Conservation (phyloP, 2,888 invertebrate species). For the Apodemia duryi region DNA sequence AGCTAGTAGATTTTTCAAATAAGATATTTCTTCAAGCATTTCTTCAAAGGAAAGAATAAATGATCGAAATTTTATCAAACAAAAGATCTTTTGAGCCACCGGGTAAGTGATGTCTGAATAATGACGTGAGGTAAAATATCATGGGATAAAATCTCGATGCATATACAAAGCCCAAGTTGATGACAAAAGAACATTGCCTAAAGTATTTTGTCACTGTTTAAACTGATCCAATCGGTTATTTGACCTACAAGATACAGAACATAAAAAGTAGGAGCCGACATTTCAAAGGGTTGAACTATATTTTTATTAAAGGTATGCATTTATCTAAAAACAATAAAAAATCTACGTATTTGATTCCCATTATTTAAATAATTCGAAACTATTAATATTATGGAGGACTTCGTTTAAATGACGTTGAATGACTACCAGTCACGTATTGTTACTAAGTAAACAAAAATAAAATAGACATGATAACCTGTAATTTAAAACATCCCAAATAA, state of each 20-base stretch:
- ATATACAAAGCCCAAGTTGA: slow-evolving; percentile 53
- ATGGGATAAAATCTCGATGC: slow-evolving; percentile 61
- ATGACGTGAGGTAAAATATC: slow-evolving; percentile 73
- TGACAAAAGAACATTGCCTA: slow-evolving; percentile 65
- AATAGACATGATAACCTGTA: slow-evolving; percentile 37
- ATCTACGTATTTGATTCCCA: slow-evolving; percentile 22
- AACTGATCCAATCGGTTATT: slow-evolving; percentile 66
- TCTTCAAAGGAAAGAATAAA: slow-evolving; percentile 54
- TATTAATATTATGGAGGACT: slow-evolving; percentile 51
- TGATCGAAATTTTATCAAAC: slow-evolving; percentile 61
- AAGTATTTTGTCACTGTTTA: slow-evolving; percentile 76
- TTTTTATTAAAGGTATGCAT: slow-evolving; percentile 57
- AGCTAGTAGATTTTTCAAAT: slow-evolving; percentile 26
- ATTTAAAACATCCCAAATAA: slow-evolving; percentile 57
- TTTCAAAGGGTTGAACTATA: slow-evolving; percentile 60
- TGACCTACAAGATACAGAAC: slow-evolving; percentile 25
- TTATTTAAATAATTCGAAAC: slow-evolving; percentile 40
- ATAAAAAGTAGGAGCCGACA: slow-evolving; percentile 52
- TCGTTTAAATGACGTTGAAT: slow-evolving; percentile 19
- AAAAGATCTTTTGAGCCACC: slow-evolving; percentile 66
- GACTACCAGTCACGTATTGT: slow-evolving; percentile 12
- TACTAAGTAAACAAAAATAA: background rate
- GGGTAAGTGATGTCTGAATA: slow-evolving; percentile 78
- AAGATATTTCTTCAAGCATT: slow-evolving; percentile 42
- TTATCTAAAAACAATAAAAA: slow-evolving; percentile 55